A percentile compares a stretch with the other conserved stretches of the same genome.
Evolutionary conservation across 2,888 invertebrate genomes (phyloP).

Genomic region (Hoplodrina blanda): DNA sequence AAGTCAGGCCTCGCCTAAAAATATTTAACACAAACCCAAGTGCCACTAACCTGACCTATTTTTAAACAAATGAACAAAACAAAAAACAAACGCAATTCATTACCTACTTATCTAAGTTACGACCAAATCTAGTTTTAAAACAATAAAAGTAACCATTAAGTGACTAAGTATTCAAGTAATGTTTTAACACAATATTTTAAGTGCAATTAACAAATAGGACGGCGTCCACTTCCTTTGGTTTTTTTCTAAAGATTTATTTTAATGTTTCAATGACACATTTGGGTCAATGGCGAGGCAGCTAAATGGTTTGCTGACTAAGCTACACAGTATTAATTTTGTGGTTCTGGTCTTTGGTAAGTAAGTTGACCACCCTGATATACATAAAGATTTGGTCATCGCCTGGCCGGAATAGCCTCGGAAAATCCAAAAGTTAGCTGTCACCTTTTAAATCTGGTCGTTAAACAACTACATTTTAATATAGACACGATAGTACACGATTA

Average conservation of each 20-base stretch:
- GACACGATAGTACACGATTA: no score
- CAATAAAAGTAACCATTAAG: slow-evolving; percentile 20
- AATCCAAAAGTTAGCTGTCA: no score
- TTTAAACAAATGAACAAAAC: not conserved
- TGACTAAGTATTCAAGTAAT: slow-evolving; percentile 22
- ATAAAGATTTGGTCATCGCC: no score
- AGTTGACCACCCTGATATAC: no score
- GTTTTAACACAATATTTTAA: slow-evolving; percentile 44
- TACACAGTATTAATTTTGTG: not conserved
- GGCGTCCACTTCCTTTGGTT: slow-evolving; percentile 32
- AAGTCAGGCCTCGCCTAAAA: no score
- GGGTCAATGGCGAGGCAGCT: slow-evolving; percentile 4
- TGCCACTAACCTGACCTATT: no score
- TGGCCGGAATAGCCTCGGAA: no score
- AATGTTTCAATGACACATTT: slow-evolving; percentile 27
- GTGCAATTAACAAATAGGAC: slow-evolving; percentile 36
- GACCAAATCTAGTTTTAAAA: slow-evolving; percentile 9
- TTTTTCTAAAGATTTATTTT: slow-evolving; percentile 39
- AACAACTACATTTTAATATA: no score
- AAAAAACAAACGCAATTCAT: slow-evolving; percentile 12
- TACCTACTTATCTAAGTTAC: slow-evolving; percentile 2
- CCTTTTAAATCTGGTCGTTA: no score
- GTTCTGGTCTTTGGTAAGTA: not conserved
- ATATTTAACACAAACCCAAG: no score
- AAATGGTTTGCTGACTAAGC: not conserved